phyloP scores from a whole-genome alignment of 2,888 invertebrate genomes.

The Platycheirus rosarum region DNA sequence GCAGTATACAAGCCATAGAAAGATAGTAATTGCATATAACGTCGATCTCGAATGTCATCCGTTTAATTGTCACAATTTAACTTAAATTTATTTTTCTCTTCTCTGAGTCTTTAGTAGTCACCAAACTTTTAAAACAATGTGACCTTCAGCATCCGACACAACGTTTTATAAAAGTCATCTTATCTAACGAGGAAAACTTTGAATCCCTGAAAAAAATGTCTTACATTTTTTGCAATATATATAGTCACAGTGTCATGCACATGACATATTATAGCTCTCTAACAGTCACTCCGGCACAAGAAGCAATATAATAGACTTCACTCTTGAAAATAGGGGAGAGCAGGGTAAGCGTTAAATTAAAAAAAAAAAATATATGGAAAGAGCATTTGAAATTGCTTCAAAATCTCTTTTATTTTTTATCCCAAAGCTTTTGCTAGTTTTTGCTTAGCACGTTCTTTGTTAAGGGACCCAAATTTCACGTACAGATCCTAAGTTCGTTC shows the following conservation, averaged over 20 bases:
- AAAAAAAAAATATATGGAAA: no score
- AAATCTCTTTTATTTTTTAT: no score
- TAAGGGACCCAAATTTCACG: no score
- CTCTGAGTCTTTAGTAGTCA: background rate
- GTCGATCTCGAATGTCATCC: slow-evolving; percentile 56
- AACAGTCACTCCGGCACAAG: background rate
- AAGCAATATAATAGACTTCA: slow-evolving; percentile 1
- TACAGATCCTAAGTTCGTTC: no score
- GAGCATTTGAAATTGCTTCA: no score
- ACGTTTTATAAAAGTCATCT: slow-evolving; percentile 35
- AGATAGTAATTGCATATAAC: no score
- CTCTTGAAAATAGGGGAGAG: background rate
- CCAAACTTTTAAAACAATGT: slow-evolving; percentile 21
- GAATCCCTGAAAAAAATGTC: slow-evolving; percentile 24
- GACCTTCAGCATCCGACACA: slow-evolving; percentile 33
- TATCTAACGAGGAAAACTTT: slow-evolving; percentile 45
- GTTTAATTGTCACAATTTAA: slow-evolving; percentile 59
- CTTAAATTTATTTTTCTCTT: slow-evolving; percentile 4
- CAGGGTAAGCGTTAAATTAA: no score
- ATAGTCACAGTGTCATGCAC: slow-evolving; percentile 42
- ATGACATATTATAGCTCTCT: slow-evolving; percentile 20
- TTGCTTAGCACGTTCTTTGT: no score
- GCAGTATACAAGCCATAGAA: no score
- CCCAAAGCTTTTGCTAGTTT: no score
- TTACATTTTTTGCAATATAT: slow-evolving; percentile 36